Conservation (phyloP, 2,113 vertebrate genomes). For the Chaenocephalus aceratus region DNA sequence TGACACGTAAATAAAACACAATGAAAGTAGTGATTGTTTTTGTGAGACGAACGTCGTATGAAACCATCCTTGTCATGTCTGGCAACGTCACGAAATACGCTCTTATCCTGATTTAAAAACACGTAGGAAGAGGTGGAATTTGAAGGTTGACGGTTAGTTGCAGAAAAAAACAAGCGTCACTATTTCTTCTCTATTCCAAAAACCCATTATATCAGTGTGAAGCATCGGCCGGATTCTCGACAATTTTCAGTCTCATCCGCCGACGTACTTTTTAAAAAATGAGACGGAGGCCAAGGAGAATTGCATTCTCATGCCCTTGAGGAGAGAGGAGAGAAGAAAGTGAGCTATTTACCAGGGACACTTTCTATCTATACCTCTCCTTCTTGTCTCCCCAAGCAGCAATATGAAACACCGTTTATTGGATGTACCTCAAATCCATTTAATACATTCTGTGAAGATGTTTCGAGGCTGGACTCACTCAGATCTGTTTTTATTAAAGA, state of each 20-base stretch:
- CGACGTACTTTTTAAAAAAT: background rate
- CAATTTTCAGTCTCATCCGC: background rate
- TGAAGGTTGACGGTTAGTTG: no score
- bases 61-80: no score
- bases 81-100: no score
- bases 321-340: slow-evolving; percentile 6
- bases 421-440: background rate
- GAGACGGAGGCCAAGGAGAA: slow-evolving; percentile 2
- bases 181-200: background rate
- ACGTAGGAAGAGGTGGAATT: no score
- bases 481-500: slow-evolving; percentile 1
- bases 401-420: background rate
- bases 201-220: background rate
- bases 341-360: slow-evolving; percentile 1
- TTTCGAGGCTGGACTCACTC: background rate
- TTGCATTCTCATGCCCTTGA: background rate
- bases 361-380: background rate
- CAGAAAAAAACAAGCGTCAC: no score
- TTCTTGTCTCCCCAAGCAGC: background rate
- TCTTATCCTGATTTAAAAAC: no score
- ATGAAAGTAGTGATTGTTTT: no score
- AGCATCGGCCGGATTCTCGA: background rate
- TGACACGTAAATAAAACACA: no score
- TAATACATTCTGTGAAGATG: background rate
- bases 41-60: no score